Percentiles rank a stretch among this genome's conserved stretches.
phyloP scores from a whole-genome alignment of 2,888 invertebrate genomes.

The Ariolimax columbianus region DNA sequence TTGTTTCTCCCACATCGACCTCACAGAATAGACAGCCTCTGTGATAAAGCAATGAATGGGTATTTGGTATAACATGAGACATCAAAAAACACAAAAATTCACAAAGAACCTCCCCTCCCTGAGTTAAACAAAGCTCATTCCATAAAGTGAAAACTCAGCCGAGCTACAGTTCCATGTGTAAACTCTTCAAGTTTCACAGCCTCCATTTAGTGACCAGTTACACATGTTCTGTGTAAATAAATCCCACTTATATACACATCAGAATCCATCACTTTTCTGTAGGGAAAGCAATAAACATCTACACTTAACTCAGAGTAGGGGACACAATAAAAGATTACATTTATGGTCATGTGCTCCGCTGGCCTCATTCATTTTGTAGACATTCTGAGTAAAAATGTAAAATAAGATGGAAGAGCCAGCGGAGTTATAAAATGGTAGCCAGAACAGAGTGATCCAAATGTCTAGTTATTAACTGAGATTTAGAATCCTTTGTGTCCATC shows the following conservation, averaged over 20 bases:
- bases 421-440: neutral
- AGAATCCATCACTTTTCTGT: slow-evolving; percentile 31
- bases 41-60: neutral
- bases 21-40: neutral
- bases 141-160: neutral
- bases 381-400: neutral
- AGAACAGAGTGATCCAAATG: neutral
- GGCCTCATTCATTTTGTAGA: neutral
- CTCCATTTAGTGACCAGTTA: slow-evolving; percentile 35
- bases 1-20: neutral
- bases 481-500: no score
- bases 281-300: slow-evolving; percentile 21
- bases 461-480: no score
- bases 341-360: neutral
- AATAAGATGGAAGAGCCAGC: neutral
- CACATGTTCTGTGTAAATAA: slow-evolving; percentile 37
- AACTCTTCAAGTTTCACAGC: neutral
- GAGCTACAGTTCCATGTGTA: slow-evolving; percentile 41
- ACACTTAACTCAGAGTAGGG: slow-evolving; percentile 20
- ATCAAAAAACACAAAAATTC: slow-evolving; percentile 13
- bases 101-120: neutral
- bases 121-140: slow-evolving; percentile 6
- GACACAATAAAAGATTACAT: slow-evolving; percentile 1
- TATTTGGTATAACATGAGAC: slow-evolving; percentile 5
- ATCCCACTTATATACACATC: neutral